Evolutionary conservation across 2,113 vertebrate genomes (phyloP).

Genomic region (Phalacrocorax brasilianus): DNA sequence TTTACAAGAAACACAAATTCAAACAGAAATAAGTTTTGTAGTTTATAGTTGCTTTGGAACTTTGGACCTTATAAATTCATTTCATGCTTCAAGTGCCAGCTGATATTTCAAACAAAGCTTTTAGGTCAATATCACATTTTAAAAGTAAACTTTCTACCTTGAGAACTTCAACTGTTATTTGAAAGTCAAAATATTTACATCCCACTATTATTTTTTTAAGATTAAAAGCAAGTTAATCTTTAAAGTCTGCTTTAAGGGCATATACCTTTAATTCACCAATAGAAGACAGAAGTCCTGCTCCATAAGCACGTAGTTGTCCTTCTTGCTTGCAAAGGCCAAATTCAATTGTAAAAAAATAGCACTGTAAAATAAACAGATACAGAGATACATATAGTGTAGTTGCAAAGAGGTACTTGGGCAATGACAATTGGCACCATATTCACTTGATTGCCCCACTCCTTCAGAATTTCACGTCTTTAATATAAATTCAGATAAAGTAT

Average conservation of each 20-base stretch:
- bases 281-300: slow-evolving; percentile 94
- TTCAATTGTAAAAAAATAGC: slow-evolving; percentile 99
- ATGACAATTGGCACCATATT: not conserved
- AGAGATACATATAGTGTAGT: not conserved
- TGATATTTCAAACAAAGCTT: slow-evolving; percentile 57
- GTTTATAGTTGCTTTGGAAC: not conserved
- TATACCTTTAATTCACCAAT: slow-evolving; percentile 93
- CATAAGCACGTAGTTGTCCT: slow-evolving; percentile 93
- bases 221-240: slow-evolving; percentile 10
- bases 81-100: slow-evolving; percentile 48
- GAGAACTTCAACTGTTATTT: slow-evolving; percentile 52
- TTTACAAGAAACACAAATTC: slow-evolving; percentile 25
- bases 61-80: slow-evolving; percentile 21
- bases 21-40: not conserved
- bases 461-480: not conserved
- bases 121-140: slow-evolving; percentile 36
- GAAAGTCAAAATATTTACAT: slow-evolving; percentile 26
- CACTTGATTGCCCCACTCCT: not conserved
- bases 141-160: slow-evolving; percentile 28
- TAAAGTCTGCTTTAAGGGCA: not conserved
- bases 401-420: not conserved
- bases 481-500: not conserved
- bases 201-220: slow-evolving; percentile 20
- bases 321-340: slow-evolving; percentile 99
- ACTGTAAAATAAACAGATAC: slow-evolving; percentile 74